These are phyloP conservation scores for Dromius quadrimaculatus DNA, from an alignment of 2,888 invertebrate genomes.

Conservation along the genomic window DNA sequence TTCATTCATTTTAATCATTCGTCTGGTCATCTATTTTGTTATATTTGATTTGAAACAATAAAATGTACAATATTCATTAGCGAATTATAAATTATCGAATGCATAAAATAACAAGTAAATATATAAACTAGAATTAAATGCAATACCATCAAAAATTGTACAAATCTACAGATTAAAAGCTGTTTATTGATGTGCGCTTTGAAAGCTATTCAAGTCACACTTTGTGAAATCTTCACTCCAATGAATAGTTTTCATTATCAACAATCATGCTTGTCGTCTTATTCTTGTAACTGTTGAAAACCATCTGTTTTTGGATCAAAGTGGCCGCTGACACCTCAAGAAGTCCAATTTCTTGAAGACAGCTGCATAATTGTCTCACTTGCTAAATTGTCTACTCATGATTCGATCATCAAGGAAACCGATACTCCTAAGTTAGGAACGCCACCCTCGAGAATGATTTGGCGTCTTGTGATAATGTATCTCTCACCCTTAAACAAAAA, in stretches of 20 bases:
- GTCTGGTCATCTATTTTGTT: neutral
- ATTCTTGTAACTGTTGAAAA: too few species aligned
- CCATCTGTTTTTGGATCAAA: conserved; percentile 22
- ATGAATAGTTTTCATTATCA: too few species aligned
- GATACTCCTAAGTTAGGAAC: conserved; percentile 10
- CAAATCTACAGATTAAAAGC: too few species aligned
- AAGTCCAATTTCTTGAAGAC: conserved; percentile 8
- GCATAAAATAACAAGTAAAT: neutral
- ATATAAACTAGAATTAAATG: too few species aligned
- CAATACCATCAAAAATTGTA: too few species aligned
- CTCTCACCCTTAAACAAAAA: neutral
- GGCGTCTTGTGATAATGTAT: conserved; percentile 53
- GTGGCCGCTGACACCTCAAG: conserved; percentile 1
- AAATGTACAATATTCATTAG: neutral
- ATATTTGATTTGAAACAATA: neutral
- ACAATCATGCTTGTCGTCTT: too few species aligned
- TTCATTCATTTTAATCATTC: neutral
- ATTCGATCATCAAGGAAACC: conserved; percentile 58
- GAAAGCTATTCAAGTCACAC: too few species aligned
- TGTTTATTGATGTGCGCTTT: too few species aligned
- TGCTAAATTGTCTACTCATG: conserved; percentile 57
- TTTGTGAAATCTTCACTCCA: too few species aligned
- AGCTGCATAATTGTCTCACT: conserved; percentile 21
- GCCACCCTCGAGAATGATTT: conserved; percentile 55
- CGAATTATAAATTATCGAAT: neutral